Evolutionary conservation across 2,797 vertebrate genomes (phyloP).

Genomic region (Coregonus sp.): DNA sequence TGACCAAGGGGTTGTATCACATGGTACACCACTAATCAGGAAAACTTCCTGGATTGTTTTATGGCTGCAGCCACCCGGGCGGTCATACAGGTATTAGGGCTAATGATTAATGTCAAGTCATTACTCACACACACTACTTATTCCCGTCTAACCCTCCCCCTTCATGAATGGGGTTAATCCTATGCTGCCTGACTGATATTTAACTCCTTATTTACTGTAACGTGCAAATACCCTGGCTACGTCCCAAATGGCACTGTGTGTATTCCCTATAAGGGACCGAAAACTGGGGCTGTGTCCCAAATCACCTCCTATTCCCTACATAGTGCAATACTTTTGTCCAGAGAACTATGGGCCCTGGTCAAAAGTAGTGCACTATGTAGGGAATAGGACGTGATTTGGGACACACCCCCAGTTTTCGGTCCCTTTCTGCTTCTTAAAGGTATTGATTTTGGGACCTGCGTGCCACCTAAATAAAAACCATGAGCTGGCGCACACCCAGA

Average conservation of each 20-base stretch:
- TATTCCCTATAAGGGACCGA: too few relatives aligned
- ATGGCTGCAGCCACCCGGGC: neutral
- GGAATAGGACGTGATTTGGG: neutral
- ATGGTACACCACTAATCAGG: neutral
- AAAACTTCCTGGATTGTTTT: neutral
- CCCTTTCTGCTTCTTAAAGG: slow-evolving; percentile 21
- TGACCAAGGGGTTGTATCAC: neutral
- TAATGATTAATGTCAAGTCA: slow-evolving; percentile 2
- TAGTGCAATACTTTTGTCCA: too few relatives aligned
- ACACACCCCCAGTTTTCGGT: neutral
- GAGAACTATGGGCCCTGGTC: too few relatives aligned
- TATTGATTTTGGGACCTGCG: neutral
- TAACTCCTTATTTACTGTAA: slow-evolving; percentile 18
- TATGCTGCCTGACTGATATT: neutral
- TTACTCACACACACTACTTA: neutral
- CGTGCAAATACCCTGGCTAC: slow-evolving; percentile 25
- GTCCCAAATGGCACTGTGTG: too few relatives aligned
- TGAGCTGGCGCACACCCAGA: too few relatives aligned
- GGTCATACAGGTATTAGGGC: neutral
- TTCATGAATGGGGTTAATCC: slow-evolving; percentile 30
- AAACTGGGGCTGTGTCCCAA: too few relatives aligned
- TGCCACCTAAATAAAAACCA: neutral
- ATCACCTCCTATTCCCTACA: too few relatives aligned
- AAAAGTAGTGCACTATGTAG: slow-evolving; percentile 18
- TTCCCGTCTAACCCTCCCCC: neutral